Percentiles rank a stretch among this genome's conserved stretches.
phyloP scores from a whole-genome alignment of 2,113 vertebrate species.

The Nothoprocta perdicaria region DNA sequence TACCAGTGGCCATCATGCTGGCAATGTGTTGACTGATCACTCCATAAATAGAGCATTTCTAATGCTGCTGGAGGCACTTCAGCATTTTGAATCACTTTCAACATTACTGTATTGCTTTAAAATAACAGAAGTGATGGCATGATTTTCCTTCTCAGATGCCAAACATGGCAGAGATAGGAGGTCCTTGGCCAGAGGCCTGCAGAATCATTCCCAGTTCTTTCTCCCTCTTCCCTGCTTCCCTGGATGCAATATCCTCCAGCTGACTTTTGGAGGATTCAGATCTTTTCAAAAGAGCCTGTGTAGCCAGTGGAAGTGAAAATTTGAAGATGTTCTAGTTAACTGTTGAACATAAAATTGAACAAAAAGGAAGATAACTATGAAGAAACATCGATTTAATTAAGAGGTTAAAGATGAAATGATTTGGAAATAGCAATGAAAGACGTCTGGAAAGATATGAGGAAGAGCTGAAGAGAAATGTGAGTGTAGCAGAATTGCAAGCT shows the following conservation, averaged over 20 bases:
- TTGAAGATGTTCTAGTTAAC: not conserved
- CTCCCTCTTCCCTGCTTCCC: not conserved
- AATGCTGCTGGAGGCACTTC: not conserved
- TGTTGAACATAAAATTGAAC: not conserved
- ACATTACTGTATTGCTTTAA: not conserved
- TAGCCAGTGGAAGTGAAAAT: not conserved
- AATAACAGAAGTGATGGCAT: not conserved
- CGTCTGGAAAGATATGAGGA: not conserved
- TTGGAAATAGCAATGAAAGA: not conserved
- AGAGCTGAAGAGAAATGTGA: not conserved
- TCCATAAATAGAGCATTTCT: not conserved
- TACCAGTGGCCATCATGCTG: not conserved
- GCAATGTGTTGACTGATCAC: constrained; percentile 26
- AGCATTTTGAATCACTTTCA: not conserved
- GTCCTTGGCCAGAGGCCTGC: not conserved
- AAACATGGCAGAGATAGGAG: not conserved
- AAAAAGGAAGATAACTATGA: fast-evolving
- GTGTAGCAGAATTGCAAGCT: not conserved
- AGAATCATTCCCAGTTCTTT: not conserved
- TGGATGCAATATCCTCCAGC: not conserved
- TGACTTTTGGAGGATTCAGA: not conserved
- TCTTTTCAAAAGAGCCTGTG: not conserved
- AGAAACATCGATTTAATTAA: not conserved
- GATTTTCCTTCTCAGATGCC: not conserved
- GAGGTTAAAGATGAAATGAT: not conserved